These are phyloP conservation scores for Ornithorhynchus anatinus DNA, from an alignment of 2,113 vertebrate species.

Conservation along the genomic window DNA sequence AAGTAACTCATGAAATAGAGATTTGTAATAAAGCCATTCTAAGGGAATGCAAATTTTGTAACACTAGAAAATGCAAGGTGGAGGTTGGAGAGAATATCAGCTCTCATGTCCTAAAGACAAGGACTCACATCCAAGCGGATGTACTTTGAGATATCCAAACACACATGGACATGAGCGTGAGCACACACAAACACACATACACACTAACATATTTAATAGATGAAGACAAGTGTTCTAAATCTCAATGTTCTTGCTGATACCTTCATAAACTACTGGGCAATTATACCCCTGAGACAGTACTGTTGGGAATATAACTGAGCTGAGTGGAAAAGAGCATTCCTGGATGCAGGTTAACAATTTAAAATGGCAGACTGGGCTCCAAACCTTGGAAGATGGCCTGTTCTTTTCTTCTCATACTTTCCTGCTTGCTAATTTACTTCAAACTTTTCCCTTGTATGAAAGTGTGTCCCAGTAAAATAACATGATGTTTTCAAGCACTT, in stretches of 20 bases:
- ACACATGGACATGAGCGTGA: too few species aligned
- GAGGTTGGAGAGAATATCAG: too few species aligned
- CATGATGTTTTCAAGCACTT: constrained; percentile 67
- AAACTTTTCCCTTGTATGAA: constrained; percentile 19
- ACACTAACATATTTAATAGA: not conserved
- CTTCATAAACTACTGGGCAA: not conserved
- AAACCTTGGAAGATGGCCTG: not conserved
- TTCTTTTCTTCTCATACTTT: not conserved
- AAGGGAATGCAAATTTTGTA: too few species aligned
- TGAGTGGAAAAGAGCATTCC: not conserved
- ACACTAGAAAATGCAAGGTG: too few species aligned
- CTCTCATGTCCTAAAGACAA: too few species aligned
- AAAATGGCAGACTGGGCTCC: not conserved
- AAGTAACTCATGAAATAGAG: too few species aligned
- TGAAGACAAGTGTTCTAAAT: not conserved
- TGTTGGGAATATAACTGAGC: not conserved
- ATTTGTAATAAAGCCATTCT: too few species aligned
- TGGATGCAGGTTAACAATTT: not conserved
- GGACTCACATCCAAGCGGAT: too few species aligned
- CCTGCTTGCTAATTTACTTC: constrained; percentile 5
- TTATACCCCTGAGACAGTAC: not conserved
- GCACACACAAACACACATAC: too few species aligned
- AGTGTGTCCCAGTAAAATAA: constrained; percentile 36
- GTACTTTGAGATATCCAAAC: too few species aligned
- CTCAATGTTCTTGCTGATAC: not conserved